phyloP scores from a whole-genome alignment of 2,888 invertebrate genomes.

The Arenicola marina region DNA sequence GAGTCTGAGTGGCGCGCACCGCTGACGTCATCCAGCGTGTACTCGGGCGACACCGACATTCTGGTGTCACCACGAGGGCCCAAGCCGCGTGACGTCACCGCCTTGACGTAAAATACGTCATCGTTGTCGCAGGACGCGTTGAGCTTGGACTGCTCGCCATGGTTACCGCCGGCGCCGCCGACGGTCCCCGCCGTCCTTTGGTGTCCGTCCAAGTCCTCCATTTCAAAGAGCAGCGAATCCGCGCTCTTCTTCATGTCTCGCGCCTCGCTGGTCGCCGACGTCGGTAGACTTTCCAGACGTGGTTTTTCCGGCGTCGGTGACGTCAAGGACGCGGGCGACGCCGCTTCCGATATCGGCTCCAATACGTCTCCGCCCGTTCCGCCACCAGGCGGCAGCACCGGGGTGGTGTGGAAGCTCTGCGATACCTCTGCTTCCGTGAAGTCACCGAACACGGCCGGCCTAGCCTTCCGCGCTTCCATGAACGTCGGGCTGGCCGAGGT shows the following conservation, averaged over 20 bases:
- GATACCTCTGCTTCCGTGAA: no score
- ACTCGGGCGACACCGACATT: slow-evolving; percentile 1
- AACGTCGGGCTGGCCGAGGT: slow-evolving; percentile 2
- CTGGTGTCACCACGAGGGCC: no score
- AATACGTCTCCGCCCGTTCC: neutral
- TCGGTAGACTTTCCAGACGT: no score
- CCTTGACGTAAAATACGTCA: neutral
- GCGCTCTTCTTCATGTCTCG: slow-evolving; percentile 1
- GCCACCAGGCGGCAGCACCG: neutral
- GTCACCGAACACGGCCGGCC: no score
- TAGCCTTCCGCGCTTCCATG: neutral
- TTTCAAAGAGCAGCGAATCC: slow-evolving; percentile 3
- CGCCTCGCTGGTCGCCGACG: neutral
- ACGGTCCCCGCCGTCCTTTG: neutral
- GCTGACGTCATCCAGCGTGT: neutral
- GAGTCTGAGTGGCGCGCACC: neutral
- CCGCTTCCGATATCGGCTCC: neutral
- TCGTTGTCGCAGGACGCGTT: neutral
- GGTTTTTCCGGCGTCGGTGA: no score
- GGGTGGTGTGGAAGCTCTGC: neutral
- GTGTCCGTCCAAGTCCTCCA: neutral
- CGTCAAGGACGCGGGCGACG: no score
- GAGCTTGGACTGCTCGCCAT: no score
- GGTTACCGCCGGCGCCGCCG: no score
- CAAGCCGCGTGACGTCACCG: no score